Evolutionary conservation across 2,113 vertebrate genomes (phyloP).

Genomic region (Centropristis striata): DNA sequence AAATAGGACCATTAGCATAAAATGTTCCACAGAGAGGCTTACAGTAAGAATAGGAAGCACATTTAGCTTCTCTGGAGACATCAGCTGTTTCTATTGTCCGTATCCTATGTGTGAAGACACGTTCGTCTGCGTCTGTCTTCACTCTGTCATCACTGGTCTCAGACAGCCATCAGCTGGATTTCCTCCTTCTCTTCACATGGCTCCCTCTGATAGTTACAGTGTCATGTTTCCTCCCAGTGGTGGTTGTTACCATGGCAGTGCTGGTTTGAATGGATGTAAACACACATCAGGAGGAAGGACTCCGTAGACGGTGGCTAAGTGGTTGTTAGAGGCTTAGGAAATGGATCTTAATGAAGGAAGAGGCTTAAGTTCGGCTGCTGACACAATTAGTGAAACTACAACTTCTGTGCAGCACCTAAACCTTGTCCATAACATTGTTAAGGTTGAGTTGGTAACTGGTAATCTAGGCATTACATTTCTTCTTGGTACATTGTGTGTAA

Average conservation of each 20-base stretch:
- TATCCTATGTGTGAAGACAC: slow-evolving; percentile 34
- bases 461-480: slow-evolving; percentile 4
- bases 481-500: neutral
- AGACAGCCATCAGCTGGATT: slow-evolving; percentile 73
- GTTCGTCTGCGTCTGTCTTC: slow-evolving; percentile 47
- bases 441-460: neutral
- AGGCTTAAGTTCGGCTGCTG: slow-evolving; percentile 58
- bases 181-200: slow-evolving; percentile 52
- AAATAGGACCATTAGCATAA: slow-evolving; percentile 26
- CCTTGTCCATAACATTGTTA: neutral
- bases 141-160: slow-evolving; percentile 77
- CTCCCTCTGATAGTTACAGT: slow-evolving; percentile 51
- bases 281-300: slow-evolving; percentile 48
- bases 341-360: slow-evolving; percentile 71
- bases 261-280: slow-evolving; percentile 44
- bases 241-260: slow-evolving; percentile 57
- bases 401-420: neutral
- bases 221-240: slow-evolving; percentile 64
- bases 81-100: slow-evolving; percentile 66
- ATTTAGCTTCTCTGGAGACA: slow-evolving; percentile 30
- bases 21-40: slow-evolving; percentile 44
- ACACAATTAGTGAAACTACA: slow-evolving; percentile 44
- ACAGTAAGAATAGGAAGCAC: slow-evolving; percentile 48
- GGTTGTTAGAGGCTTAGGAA: slow-evolving; percentile 74
- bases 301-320: slow-evolving; percentile 42